These are phyloP conservation scores for Cyclina sinensis DNA, from an alignment of 1,140 invertebrate species.

Conservation along the genomic window DNA sequence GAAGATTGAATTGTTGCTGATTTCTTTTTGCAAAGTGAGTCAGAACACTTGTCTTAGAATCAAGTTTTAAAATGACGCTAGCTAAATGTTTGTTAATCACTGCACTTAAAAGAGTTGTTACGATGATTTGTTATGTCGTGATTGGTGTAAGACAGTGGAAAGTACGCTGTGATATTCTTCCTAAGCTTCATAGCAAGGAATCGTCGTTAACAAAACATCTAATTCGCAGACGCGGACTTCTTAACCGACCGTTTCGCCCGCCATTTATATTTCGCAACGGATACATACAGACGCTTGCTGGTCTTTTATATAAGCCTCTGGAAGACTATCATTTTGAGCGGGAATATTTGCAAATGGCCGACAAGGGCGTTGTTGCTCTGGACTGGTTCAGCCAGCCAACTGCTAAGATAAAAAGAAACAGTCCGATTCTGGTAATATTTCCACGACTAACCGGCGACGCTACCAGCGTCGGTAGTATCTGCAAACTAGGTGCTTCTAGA, in stretches of 20 bases:
- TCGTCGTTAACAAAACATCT: slow-evolving; percentile 57
- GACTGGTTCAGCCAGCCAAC: slow-evolving; percentile 38
- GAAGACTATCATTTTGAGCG: slow-evolving; percentile 37
- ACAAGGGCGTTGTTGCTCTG: slow-evolving; percentile 56
- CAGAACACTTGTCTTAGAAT: neutral
- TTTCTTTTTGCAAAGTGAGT: no score
- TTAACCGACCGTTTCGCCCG: slow-evolving; percentile 50
- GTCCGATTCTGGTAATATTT: no score
- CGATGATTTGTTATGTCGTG: neutral
- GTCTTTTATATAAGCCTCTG: slow-evolving; percentile 13
- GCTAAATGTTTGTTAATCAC: neutral
- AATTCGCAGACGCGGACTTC: slow-evolving; percentile 9
- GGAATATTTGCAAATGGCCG: slow-evolving; percentile 56
- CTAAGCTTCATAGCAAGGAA: slow-evolving; percentile 33
- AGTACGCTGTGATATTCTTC: slow-evolving; percentile 24
- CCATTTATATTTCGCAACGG: slow-evolving; percentile 2
- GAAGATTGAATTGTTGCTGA: no score
- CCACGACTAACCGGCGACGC: slow-evolving; percentile 74
- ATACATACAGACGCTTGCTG: slow-evolving; percentile 54
- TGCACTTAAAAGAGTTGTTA: neutral
- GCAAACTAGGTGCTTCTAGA: slow-evolving; percentile 37
- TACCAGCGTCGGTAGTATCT: no score
- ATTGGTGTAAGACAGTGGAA: neutral
- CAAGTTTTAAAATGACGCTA: neutral
- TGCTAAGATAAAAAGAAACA: no score